phyloP scores from a whole-genome alignment of 2,113 vertebrate genomes.

The Crotalus tigris region DNA sequence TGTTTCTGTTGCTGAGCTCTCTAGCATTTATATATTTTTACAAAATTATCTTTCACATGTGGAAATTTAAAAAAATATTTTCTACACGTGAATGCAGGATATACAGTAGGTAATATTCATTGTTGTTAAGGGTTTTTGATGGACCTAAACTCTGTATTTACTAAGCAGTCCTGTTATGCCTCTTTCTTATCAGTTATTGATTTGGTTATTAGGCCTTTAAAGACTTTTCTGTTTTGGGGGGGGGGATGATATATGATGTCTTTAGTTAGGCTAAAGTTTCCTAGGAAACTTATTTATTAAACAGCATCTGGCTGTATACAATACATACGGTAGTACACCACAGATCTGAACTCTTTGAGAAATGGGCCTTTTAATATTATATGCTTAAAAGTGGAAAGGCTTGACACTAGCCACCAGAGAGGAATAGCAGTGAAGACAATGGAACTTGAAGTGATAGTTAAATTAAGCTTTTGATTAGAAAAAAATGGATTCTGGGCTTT shows the following conservation, averaged over 20 bases:
- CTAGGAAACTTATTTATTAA: background rate
- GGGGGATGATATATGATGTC: background rate
- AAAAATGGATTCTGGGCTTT: too few relatives aligned
- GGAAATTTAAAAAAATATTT: background rate
- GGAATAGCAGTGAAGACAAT: too few relatives aligned
- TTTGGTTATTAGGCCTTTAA: background rate
- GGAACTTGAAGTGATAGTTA: too few relatives aligned
- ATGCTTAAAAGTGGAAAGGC: background rate
- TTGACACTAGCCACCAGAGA: too few relatives aligned
- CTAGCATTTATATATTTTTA: slow-evolving; percentile 5
- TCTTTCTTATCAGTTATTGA: background rate
- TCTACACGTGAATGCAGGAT: background rate
- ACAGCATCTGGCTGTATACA: background rate
- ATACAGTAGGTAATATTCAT: background rate
- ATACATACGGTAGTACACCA: background rate
- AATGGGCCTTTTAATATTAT: background rate
- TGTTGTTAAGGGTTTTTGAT: background rate
- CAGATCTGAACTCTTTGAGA: background rate
- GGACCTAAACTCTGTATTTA: background rate
- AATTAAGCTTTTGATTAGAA: too few relatives aligned
- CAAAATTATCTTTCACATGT: background rate
- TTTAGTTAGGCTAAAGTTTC: background rate
- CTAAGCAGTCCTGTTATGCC: background rate
- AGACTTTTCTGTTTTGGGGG: background rate
- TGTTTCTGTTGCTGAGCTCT: slow-evolving; percentile 54